Evolutionary conservation across 2,113 vertebrate species (phyloP), one percentile per base, ranked within the genome.

Genomic region (Austrofundulus limnaeus): DNA sequence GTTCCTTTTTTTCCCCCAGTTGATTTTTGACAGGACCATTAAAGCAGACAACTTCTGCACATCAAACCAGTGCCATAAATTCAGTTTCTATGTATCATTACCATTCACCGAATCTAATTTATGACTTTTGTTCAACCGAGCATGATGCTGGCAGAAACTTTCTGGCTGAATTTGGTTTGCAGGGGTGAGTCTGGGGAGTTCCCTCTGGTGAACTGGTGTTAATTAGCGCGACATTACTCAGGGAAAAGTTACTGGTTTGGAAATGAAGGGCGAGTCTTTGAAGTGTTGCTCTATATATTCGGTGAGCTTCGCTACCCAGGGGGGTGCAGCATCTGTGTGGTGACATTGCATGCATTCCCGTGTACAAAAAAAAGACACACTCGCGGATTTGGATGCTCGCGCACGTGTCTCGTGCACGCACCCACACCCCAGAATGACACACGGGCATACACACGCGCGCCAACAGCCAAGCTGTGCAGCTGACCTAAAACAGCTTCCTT

Each of bases 211-310:
- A 76, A 79, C 68, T 72, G 66, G 66, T 71, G 82, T 85, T 90
- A 89, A 89, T 89, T 89, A 88, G 85, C 68, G 55, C 66, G 23
- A 69, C 66, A 61, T 84, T 82, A 82, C 72, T 80, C 70, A 78
- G 77, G 77, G 75, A 81, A 76, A 88, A 88, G 75, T 70, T 76
- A 74, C 75, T 87, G 86, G 72, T 88, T 91, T 88, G 83, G 89
- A 92, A 87, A 90, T 87, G 84, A 89, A 89, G 87, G 87, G 80
- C 57, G 61, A 83, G 84, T 68, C 88, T 90, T 89, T 92, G 88
- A 91, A 88, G 89, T 85, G 70, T 70, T 86, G 82, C 85, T 82
- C 84, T 77, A 85, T 88, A 88, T 86, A 87, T 85, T 82, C 68
- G 47, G 77, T 59, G 34, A 70, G 82, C 73, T 82, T 50, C 75